These are phyloP conservation scores for Drosophila borborema DNA, from an alignment of 2,888 invertebrate species.

Conservation along the genomic window DNA sequence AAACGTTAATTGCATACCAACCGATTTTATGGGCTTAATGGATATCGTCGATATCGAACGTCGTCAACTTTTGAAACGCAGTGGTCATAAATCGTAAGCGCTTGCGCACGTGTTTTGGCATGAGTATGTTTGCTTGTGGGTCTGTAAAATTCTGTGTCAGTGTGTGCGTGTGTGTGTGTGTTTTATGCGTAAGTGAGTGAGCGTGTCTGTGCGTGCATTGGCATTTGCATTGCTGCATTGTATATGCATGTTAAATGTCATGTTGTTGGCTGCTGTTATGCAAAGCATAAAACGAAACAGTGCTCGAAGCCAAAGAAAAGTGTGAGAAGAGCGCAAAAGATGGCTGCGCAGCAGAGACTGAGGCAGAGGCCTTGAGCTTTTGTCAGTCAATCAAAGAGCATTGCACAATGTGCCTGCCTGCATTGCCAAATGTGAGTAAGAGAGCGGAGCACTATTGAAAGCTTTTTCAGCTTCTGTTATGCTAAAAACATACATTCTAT, in stretches of 20 bases:
- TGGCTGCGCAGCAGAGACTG: conserved; percentile 7
- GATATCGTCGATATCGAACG: conserved; percentile 78
- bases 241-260: conserved; percentile 32
- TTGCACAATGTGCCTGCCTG: not conserved
- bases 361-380: conserved; percentile 31
- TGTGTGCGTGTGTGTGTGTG: not conserved
- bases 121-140: conserved; percentile 51
- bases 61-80: conserved; percentile 62
- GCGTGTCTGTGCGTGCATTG: conserved; percentile 42
- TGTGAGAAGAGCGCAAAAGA: conserved; percentile 30
- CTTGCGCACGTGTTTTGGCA: conserved; percentile 58
- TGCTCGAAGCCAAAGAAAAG: conserved; percentile 19
- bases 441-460: not conserved
- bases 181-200: not conserved
- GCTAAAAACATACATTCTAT: not conserved
- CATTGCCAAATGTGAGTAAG: not conserved
- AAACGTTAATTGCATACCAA: conserved; percentile 81
- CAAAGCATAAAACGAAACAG: conserved; percentile 9
- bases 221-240: conserved; percentile 62
- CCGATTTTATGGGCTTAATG: conserved; percentile 82
- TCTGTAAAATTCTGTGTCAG: conserved; percentile 23
- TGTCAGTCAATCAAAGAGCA: conserved; percentile 8
- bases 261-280: conserved; percentile 19
- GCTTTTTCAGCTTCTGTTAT: not conserved
- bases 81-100: conserved; percentile 72